Percentiles rank a stretch among this genome's conserved stretches.
These are phyloP conservation scores for Cremastobaeus sp. DNA, from an alignment of 2,888 invertebrate genomes.

Conservation along the genomic window DNA sequence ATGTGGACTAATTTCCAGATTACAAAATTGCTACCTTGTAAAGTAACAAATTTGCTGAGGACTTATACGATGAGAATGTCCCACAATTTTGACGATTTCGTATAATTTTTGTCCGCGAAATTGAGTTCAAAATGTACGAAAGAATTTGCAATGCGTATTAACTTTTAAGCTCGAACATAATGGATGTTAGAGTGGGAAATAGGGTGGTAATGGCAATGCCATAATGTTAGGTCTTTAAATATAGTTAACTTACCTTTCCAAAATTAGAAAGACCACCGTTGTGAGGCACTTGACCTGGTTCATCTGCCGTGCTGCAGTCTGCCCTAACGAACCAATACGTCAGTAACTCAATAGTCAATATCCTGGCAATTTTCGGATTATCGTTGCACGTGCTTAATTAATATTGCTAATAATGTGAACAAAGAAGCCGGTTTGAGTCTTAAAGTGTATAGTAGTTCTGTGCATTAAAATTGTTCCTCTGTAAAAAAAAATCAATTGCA, in stretches of 20 bases:
- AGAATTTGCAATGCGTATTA: conserved; percentile 9
- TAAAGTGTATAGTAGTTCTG: no score
- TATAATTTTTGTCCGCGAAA: no score
- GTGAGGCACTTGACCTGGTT: conserved; percentile 81
- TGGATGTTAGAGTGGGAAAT: conserved; percentile 10
- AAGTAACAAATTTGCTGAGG: no score
- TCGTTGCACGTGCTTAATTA: conserved; percentile 37
- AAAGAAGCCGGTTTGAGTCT: no score
- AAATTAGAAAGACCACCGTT: conserved; percentile 82
- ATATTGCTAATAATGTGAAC: conserved; percentile 15
- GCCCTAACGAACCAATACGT: conserved; percentile 80
- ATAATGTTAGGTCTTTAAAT: conserved; percentile 40
- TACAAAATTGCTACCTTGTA: no score
- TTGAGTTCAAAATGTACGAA: no score
- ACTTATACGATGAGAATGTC: no score
- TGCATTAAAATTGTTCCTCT: no score
- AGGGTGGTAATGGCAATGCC: conserved; percentile 23
- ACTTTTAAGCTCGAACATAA: conserved; percentile 11
- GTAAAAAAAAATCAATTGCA: no score
- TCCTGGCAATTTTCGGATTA: conserved; percentile 45
- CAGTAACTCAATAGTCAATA: conserved; percentile 74
- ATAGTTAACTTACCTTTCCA: conserved; percentile 80
- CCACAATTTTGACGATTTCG: no score
- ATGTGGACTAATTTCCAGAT: no score
- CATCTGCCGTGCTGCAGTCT: conserved; percentile 83